Conservation (phyloP, 1,140 invertebrate genomes). For the Meloidogyne exigua region DNA sequence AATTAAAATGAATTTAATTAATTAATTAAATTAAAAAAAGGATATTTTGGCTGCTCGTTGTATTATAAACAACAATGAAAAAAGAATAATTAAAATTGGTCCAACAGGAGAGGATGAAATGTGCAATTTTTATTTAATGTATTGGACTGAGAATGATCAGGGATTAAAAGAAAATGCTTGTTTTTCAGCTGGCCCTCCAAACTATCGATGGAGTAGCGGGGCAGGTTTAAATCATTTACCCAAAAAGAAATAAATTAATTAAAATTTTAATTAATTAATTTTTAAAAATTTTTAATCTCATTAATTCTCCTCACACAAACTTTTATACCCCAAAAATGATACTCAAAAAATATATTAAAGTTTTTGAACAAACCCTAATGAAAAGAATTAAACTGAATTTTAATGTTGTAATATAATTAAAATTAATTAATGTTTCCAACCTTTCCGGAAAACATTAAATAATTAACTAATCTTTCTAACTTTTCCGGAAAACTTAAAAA, state of each 20-base stretch:
- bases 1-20: slow-evolving; percentile 21
- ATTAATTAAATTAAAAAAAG: background rate
- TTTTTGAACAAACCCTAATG: background rate
- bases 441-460: background rate
- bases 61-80: slow-evolving; percentile 78
- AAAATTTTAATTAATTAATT: background rate
- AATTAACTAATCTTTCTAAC: too few species aligned
- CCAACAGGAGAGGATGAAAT: slow-evolving; percentile 90
- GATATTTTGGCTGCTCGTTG: slow-evolving; percentile 77
- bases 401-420: background rate
- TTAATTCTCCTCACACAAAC: background rate
- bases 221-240: slow-evolving; percentile 76
- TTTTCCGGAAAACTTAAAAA: background rate
- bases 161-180: slow-evolving; percentile 78
- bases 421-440: background rate
- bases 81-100: slow-evolving; percentile 65
- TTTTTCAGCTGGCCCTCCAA: slow-evolving; percentile 76
- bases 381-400: background rate
- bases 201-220: slow-evolving; percentile 75
- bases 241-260: slow-evolving; percentile 62
- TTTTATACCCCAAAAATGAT: background rate
- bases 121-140: slow-evolving; percentile 99
- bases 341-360: background rate
- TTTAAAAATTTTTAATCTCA: background rate
- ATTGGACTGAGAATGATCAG: slow-evolving; percentile 80